Percentiles rank a stretch among this genome's conserved stretches.
Evolutionary conservation across 1,140 invertebrate genomes (phyloP).

Genomic region (Zaprionus taronus): DNA sequence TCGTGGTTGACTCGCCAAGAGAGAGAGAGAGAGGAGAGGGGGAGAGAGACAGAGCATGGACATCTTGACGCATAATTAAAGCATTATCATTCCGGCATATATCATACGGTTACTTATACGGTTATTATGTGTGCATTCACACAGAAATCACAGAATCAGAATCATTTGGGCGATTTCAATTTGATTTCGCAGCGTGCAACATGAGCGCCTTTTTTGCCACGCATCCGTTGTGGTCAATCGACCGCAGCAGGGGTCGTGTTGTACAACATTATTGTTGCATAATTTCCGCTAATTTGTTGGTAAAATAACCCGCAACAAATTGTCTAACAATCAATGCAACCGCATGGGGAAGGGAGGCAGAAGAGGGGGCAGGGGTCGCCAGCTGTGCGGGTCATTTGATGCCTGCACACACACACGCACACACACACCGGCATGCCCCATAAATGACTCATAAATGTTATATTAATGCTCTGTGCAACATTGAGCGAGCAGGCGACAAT

Average conservation of each 20-base stretch:
- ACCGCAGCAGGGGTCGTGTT: constrained; percentile 38
- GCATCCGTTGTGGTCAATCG: not conserved
- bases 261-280: constrained; percentile 69
- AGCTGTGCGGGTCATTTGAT: constrained; percentile 71
- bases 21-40: constrained; percentile 13
- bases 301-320: constrained; percentile 45
- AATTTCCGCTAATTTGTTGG: constrained; percentile 75
- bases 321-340: constrained; percentile 58
- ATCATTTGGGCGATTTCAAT: not conserved
- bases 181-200: not conserved
- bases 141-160: constrained; percentile 1
- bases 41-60: not conserved
- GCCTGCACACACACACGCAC: constrained; percentile 24
- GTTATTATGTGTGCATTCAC: not conserved
- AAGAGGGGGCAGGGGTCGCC: constrained; percentile 27
- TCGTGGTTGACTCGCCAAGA: constrained; percentile 47
- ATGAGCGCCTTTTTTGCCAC: not conserved
- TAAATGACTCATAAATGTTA: constrained; percentile 74
- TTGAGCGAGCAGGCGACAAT: constrained; percentile 30
- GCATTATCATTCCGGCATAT: constrained; percentile 50
- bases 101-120: not conserved
- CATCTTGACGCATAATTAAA: constrained; percentile 64
- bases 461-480: constrained; percentile 63
- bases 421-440: constrained; percentile 48
- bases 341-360: not conserved